Percentiles rank a stretch among this genome's conserved stretches.
These are phyloP conservation scores for Epizoanthus ramosus DNA, from an alignment of 92 coral and sea anemone genomes.

Conservation along the genomic window DNA sequence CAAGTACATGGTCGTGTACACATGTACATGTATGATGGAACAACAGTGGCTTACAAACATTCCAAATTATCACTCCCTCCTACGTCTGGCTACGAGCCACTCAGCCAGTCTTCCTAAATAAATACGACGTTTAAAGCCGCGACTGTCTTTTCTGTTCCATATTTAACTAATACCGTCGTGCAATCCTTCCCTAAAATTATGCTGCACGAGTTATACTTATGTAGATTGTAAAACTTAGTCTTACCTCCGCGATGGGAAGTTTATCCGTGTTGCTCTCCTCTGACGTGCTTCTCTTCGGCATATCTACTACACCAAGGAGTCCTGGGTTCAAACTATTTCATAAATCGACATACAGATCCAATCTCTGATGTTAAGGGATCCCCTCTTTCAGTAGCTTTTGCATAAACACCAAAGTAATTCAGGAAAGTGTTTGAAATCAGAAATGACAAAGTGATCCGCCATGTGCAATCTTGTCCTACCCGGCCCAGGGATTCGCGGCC, in stretches of 20 bases:
- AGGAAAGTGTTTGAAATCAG: background rate
- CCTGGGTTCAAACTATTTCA: background rate
- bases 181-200: too few species aligned
- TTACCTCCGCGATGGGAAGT: constrained; percentile 20
- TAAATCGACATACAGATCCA: background rate
- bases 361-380: background rate
- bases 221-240: background rate
- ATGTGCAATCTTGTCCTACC: constrained; percentile 69
- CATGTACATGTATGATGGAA: too few species aligned
- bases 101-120: too few species aligned
- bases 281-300: constrained; percentile 36
- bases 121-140: too few species aligned
- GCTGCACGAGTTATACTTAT: too few species aligned
- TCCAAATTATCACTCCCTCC: too few species aligned
- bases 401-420: background rate
- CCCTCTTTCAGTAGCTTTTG: constrained; percentile 11
- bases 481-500: constrained; percentile 44
- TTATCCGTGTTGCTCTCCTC: background rate
- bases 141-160: too few species aligned
- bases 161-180: too few species aligned
- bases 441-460: constrained; percentile 60
- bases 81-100: too few species aligned
- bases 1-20: too few species aligned
- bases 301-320: background rate
- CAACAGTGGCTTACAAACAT: too few species aligned